phyloP scores from a whole-genome alignment of 2,113 vertebrate species.

The Myrmophylax atrothorax region DNA sequence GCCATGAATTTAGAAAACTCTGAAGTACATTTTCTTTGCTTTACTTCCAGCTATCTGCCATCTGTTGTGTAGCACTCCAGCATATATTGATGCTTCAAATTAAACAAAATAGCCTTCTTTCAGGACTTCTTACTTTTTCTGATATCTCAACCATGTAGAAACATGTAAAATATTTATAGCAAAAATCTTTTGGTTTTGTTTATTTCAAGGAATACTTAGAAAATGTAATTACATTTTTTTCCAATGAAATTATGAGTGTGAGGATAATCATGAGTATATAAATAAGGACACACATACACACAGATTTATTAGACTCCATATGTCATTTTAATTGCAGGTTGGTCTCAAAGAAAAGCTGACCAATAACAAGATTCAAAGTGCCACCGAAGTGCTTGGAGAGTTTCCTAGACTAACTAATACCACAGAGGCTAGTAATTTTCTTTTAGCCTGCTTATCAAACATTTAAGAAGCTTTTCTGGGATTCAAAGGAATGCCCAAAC shows the following conservation, averaged over 20 bases:
- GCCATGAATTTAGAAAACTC: neutral
- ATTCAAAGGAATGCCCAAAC: neutral
- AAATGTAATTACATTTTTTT: neutral
- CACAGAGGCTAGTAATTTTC: neutral
- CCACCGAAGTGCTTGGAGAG: neutral
- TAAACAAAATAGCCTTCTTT: neutral
- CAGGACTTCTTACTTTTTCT: neutral
- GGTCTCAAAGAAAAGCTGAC: neutral
- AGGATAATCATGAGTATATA: neutral
- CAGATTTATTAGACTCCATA: neutral
- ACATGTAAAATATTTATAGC: neutral
- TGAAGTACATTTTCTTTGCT: neutral
- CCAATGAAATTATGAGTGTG: neutral
- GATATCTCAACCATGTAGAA: neutral
- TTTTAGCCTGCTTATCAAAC: neutral
- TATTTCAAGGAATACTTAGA: neutral
- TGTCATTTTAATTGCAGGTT: neutral
- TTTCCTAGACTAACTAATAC: neutral
- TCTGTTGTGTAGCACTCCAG: neutral
- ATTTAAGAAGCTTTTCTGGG: neutral
- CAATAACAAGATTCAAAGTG: neutral
- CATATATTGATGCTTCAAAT: neutral
- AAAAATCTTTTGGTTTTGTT: neutral
- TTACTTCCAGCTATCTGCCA: neutral
- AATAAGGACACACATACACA: rapidly evolving